Evolutionary conservation across 2,888 invertebrate species (phyloP), one percentile per base, ranked within the genome.

Genomic region (Drosophila seclusa): DNA sequence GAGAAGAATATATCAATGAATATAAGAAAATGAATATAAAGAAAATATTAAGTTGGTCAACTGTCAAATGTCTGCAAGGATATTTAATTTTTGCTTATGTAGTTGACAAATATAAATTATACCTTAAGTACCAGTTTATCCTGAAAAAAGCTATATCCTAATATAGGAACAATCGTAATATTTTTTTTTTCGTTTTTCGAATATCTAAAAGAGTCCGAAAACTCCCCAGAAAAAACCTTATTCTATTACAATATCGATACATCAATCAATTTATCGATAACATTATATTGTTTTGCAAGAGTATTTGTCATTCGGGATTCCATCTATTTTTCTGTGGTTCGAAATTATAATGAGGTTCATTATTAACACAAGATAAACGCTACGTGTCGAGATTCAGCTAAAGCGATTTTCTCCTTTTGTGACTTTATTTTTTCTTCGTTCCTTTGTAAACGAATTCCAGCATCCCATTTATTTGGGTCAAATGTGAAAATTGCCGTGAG

Each of bases 261-360:
- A 24, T 53, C 8, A 5, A 4, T 2, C 5, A 16, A 18, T 53
- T 0, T 16, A 21, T 24, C 24, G 16, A 53, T 32, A n/a, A 55
- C 18, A 6, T 3, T 53, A 4, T 8, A 21, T 45, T 45, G 7
- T 2, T 34, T 0, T 48, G 27, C 10, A 36, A 60, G 67, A 4
- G 68, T 50, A 42, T 72, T 71, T 24, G 0, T 24, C 10, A 29
- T 16, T 68, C 24, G 13, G 3, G 13, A 29, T 6, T n/a, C 0
- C 6, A 5, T 21, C 3, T 13, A 24, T 34, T 57, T 21, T n/a
- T n/a, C 49, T 82, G 82, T 78, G 76, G 16, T 27, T 38, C 74
- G 54, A 85, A 79, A 86, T 80, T 83, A 76, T 85, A 83, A 83
- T 85, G 82, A 77, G 86, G 83, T 73, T 76, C 73, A 86, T 82